Base-by-base conservation (phyloP, 2,797 vertebrate genomes). In the Gobionotothen gibberifrons region DNA sequence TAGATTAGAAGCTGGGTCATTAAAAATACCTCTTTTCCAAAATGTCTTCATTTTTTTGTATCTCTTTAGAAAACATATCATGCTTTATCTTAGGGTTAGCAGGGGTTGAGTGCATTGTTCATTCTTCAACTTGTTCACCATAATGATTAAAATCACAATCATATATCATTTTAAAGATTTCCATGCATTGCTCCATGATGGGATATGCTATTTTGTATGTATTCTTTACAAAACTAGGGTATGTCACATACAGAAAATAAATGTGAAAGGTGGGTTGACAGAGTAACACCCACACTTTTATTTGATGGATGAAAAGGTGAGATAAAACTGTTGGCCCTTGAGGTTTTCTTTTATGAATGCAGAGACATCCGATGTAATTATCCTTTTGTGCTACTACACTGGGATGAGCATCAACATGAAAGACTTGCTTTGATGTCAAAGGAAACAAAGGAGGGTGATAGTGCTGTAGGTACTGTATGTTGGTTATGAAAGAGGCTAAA, bases 391-490 rank as follows among this genome's bases (percentile, higher is more conserved):
- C 16, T 43, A 4, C 22, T 32, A 40, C 74, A 83, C 19, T 9
- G 10, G 17, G 48, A 71, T 82, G 59, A 69, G 32, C 61, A 57
- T 1, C 49, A 56, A 64, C 72, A 75, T 71, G 64, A 43, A 79
- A 42, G 72, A 58, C 66, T 57, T 54, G 43, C 77, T 86, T 86
- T 84, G 53, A 86, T 76, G 60, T 76, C 53, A 42, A 39, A 67
- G 36, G 46, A 75, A 76, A 82, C 53, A 79, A 81, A 79, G 63
- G 56, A 40, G 51, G 65, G 14, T 58, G 49, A 60, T 40, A 3
- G 26, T 15, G 48, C 40, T 63, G 26, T 44, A 21, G 16, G 8
- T 26, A 36, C 26, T 36, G 8, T 36, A 26, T 64, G 48, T 36
- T 51, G 40, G 8, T 60, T 53, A 26, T 59, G 36, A 58, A 63